Base-by-base conservation (phyloP, 2,888 invertebrate genomes). In the Nycteola revayana region DNA sequence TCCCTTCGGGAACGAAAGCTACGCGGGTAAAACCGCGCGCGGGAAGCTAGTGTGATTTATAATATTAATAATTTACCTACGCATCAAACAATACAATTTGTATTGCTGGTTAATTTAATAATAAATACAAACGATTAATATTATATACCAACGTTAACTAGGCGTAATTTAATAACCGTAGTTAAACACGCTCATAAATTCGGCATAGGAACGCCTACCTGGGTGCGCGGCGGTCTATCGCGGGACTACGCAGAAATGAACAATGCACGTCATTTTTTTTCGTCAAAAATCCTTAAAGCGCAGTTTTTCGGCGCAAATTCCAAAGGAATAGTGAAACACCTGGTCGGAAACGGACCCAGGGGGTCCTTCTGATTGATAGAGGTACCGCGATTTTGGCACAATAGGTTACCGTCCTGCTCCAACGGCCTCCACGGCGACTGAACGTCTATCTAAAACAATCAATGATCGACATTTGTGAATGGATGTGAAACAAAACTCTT, bases 281-380 rank as follows among this genome's bases (percentile, higher is more conserved):
- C 60, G 41, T 37, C 42, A 57, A 46, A 61, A 72, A 67, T 72
- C 69, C 65, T 70, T 75, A 76, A 79, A 82, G 77, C 82, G 77
- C 75, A 80, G 74, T 83, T 80, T 83, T 81, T 84, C 82, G 83
- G 77, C 66, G 70, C 83, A 78, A 85, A 87, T 86, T 85, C 85
- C 88, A 78, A 81, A 75, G 76, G 14, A 14, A 14, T 14, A 14
- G 14, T 5, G 14, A 14, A 72, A 81, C 87, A 88, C 88, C 87
- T 88, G 88, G 87, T 85, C 87, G 87, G 87, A 88, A 87, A 83
- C 76, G 76, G 69, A 65, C 86, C 87, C 82, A 80, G 76, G 87
- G 88, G 88, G 85, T 80, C 81, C 75, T 49, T 47, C 69, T 86
- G 87, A 85, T 85, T 85, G 86, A 86, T 85, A 78, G 78, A 79